These are phyloP conservation scores for Euplagia quadripunctaria DNA, from an alignment of 2,888 invertebrate species.

Conservation along the genomic window DNA sequence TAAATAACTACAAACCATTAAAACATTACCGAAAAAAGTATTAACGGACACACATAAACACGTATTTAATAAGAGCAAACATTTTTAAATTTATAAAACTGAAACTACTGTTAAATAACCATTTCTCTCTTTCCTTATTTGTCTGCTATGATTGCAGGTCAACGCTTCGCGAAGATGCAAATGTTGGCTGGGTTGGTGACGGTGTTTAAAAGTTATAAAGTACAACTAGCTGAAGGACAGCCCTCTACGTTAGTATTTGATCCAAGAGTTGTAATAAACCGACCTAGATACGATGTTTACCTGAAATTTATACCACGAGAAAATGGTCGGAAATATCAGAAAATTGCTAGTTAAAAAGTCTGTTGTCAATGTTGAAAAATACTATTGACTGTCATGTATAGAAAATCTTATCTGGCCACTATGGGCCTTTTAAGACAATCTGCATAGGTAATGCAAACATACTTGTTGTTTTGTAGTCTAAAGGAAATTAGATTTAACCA, in stretches of 20 bases:
- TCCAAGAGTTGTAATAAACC: neutral
- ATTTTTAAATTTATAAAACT: no score
- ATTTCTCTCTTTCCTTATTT: neutral
- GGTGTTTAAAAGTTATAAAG: constrained; percentile 58
- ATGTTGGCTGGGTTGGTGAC: constrained; percentile 62
- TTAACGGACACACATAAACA: no score
- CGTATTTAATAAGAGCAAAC: no score
- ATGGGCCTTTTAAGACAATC: no score
- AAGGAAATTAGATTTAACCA: no score
- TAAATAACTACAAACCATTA: no score
- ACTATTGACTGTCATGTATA: no score
- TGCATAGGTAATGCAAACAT: no score
- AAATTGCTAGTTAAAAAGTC: neutral
- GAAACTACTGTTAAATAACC: no score
- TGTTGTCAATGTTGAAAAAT: neutral
- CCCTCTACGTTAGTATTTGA: constrained; percentile 24
- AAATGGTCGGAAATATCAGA: neutral
- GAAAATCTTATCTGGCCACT: no score
- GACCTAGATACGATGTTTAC: constrained; percentile 4
- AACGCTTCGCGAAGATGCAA: constrained; percentile 67
- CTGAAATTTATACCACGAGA: neutral
- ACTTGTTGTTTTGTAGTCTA: no score
- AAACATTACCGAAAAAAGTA: no score
- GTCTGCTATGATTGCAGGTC: constrained; percentile 32
- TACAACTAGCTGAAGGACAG: constrained; percentile 55